phyloP scores from a whole-genome alignment of 2,797 vertebrate species.

The Acanthurus lineatus region DNA sequence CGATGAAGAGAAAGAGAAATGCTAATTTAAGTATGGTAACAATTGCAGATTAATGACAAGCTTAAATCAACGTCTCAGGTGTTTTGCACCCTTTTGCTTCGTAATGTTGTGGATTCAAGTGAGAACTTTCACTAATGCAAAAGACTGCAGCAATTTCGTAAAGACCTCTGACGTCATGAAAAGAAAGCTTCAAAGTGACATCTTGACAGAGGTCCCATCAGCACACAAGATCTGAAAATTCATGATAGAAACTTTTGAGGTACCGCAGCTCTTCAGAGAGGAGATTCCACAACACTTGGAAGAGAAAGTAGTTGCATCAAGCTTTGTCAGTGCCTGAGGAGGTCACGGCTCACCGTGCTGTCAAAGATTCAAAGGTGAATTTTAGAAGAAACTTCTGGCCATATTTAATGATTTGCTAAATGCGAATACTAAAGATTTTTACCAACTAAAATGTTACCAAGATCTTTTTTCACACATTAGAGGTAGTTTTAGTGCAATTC shows the following conservation, averaged over 20 bases:
- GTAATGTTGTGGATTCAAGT: not conserved
- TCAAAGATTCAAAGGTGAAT: slow-evolving; percentile 39
- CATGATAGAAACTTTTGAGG: not conserved
- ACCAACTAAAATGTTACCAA: too few relatives aligned
- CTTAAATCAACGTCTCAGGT: not conserved
- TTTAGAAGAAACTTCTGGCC: not conserved
- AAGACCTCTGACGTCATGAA: not conserved
- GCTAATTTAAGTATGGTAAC: not conserved
- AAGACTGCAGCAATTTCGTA: slow-evolving; percentile 9
- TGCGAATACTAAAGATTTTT: not conserved
- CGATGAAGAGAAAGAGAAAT: not conserved
- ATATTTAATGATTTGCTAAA: not conserved
- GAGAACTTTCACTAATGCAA: not conserved
- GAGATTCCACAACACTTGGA: slow-evolving; percentile 13
- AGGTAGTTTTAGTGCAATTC: too few relatives aligned
- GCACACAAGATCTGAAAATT: slow-evolving; percentile 27
- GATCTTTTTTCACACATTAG: too few relatives aligned
- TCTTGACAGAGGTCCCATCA: slow-evolving; percentile 31
- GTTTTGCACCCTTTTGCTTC: not conserved
- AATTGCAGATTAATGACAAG: slow-evolving; percentile 19
- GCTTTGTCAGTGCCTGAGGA: slow-evolving; percentile 4
- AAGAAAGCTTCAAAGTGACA: slow-evolving; percentile 16
- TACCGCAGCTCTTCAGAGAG: slow-evolving; percentile 7
- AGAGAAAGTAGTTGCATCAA: slow-evolving; percentile 22
- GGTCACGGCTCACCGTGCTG: not conserved